Percentiles rank a stretch among this genome's conserved stretches.
These are phyloP conservation scores for Chiridota heheva DNA, from an alignment of 35 echinoderm and acorn worm genomes.

Conservation along the genomic window DNA sequence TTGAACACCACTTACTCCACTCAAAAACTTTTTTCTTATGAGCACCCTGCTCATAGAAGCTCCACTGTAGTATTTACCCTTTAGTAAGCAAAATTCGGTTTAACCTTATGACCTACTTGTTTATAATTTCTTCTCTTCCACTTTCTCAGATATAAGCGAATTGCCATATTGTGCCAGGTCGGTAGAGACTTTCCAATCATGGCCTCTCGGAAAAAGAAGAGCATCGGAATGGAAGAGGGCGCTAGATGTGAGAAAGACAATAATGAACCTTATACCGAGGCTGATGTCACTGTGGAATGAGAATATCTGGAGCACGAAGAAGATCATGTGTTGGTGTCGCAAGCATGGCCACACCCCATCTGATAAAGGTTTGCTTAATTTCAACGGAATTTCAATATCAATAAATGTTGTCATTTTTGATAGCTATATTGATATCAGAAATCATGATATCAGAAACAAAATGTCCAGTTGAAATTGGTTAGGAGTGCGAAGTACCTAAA, in stretches of 20 bases:
- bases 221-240: slow-evolving; percentile 93
- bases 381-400: too few relatives aligned
- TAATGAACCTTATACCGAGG: slow-evolving; percentile 37
- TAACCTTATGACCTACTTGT: too few relatives aligned
- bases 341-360: slow-evolving; percentile 73
- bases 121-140: not conserved
- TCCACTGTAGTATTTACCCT: not conserved
- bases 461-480: too few relatives aligned
- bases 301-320: slow-evolving; percentile 76
- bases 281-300: slow-evolving; percentile 34
- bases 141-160: slow-evolving; percentile 60
- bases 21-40: too few relatives aligned
- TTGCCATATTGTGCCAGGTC: slow-evolving; percentile 77
- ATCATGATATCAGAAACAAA: not conserved
- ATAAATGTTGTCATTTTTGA: not conserved
- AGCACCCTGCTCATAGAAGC: not conserved
- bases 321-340: slow-evolving; percentile 84
- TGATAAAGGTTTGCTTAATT: slow-evolving; percentile 64
- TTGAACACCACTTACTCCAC: too few relatives aligned
- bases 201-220: slow-evolving; percentile 75
- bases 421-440: not conserved
- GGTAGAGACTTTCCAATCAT: slow-evolving; percentile 72
- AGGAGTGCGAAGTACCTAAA: not conserved
- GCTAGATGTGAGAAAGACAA: slow-evolving; percentile 49
- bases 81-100: too few relatives aligned